phyloP scores from a whole-genome alignment of 2,797 vertebrate species.

The Sebastes elongatus region DNA sequence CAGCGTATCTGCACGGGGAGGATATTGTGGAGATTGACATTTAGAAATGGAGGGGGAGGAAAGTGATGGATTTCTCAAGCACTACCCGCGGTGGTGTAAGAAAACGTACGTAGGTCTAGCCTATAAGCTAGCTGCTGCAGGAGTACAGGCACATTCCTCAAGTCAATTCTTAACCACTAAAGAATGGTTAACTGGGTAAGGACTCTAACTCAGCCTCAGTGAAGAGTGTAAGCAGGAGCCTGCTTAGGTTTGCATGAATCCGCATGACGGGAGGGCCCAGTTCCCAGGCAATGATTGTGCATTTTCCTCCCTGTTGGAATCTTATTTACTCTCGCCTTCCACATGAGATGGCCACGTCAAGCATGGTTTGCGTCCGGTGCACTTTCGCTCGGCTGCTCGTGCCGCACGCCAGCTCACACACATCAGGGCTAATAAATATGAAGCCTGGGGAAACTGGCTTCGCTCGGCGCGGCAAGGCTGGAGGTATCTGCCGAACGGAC shows the following conservation, averaged over 20 bases:
- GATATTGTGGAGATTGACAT: constrained; percentile 76
- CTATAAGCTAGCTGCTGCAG: constrained; percentile 18
- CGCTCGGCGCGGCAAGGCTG: constrained; percentile 36
- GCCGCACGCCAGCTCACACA: constrained; percentile 67
- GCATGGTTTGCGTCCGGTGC: constrained; percentile 73
- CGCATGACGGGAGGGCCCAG: constrained; percentile 54
- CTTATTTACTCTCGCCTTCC: constrained; percentile 77
- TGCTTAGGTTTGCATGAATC: constrained; percentile 58
- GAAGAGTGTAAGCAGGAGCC: constrained; percentile 32
- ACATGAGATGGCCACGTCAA: constrained; percentile 79
- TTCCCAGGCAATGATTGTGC: constrained; percentile 73
- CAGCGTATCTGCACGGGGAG: constrained; percentile 61
- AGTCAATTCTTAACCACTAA: constrained; percentile 66
- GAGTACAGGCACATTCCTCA: constrained; percentile 39
- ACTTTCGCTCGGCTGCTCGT: constrained; percentile 69
- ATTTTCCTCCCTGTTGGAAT: constrained; percentile 73
- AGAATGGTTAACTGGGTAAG: constrained; percentile 64
- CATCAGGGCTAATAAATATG: constrained; percentile 76
- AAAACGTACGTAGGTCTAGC: constrained; percentile 1
- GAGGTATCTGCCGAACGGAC: constrained; percentile 57
- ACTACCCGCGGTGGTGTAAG: constrained; percentile 42
- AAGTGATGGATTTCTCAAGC: constrained; percentile 49
- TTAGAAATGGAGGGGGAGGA: constrained; percentile 65
- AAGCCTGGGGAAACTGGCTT: constrained; percentile 57
- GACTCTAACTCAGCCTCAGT: constrained; percentile 40